Percentiles rank a stretch among this genome's conserved stretches.
These are phyloP conservation scores for Pygoscelis antarcticus DNA, from an alignment of 2,113 vertebrate species.

Conservation along the genomic window DNA sequence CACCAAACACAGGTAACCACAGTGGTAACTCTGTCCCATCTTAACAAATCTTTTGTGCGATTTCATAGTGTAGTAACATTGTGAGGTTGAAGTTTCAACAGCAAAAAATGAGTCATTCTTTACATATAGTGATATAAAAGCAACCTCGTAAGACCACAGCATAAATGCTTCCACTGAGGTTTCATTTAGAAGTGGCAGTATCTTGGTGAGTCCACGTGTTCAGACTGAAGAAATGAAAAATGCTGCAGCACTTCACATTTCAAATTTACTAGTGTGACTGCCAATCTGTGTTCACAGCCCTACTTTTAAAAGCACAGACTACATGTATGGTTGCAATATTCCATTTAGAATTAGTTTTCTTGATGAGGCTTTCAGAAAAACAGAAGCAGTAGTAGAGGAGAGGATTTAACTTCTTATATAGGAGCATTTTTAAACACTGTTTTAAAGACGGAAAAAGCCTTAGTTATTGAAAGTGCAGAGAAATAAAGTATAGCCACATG, in stretches of 20 bases:
- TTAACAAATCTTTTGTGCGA: not conserved
- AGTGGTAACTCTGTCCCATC: not conserved
- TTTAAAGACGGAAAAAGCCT: constrained; percentile 25
- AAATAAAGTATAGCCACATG: constrained; percentile 57
- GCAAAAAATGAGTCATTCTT: not conserved
- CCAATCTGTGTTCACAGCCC: constrained; percentile 15
- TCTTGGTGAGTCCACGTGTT: not conserved
- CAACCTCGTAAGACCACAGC: not conserved
- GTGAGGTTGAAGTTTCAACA: not conserved
- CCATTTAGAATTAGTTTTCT: not conserved
- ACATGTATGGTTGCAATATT: not conserved
- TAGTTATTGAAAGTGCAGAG: constrained; percentile 37
- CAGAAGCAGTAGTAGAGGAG: not conserved
- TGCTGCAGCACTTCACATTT: not conserved
- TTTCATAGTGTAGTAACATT: not conserved
- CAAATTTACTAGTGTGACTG: not conserved
- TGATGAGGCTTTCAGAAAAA: constrained; percentile 6
- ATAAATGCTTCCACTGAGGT: not conserved
- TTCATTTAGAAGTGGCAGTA: not conserved
- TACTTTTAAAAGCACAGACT: constrained; percentile 30
- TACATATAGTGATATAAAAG: not conserved
- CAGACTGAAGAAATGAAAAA: constrained; percentile 12
- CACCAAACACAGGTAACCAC: not conserved
- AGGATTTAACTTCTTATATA: constrained; percentile 1
- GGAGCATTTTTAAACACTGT: constrained; percentile 26